Conservation (phyloP, 2,113 vertebrate species). For the Stegastes partitus region DNA sequence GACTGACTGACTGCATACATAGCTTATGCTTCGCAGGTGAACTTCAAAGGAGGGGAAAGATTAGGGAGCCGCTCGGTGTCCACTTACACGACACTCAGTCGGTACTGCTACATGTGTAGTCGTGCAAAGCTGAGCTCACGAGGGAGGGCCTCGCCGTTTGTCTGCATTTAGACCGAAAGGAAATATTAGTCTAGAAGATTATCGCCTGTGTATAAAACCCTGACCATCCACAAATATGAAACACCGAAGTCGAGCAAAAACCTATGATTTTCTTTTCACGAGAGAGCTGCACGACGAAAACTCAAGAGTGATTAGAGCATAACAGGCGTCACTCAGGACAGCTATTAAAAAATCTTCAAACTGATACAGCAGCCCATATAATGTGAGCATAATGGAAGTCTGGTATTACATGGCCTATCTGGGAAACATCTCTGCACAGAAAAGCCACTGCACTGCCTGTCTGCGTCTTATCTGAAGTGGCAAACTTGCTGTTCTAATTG, state of each 20-base stretch:
- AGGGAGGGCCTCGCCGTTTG: not conserved
- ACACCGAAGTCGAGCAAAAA: not conserved
- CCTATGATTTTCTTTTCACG: not conserved
- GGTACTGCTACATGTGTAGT: not conserved
- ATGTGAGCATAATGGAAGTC: constrained; percentile 67
- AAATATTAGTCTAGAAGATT: not conserved
- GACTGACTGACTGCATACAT: constrained; percentile 44
- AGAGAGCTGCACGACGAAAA: constrained; percentile 8
- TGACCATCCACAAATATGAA: not conserved
- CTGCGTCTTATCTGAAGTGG: constrained; percentile 80
- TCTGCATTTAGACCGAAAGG: constrained; percentile 5
- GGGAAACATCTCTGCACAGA: constrained; percentile 63
- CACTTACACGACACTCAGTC: constrained; percentile 31
- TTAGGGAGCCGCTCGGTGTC: constrained; percentile 38
- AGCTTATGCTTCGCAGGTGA: constrained; percentile 57
- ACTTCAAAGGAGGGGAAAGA: constrained; percentile 55
- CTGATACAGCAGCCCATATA: constrained; percentile 60
- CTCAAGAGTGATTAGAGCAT: constrained; percentile 10
- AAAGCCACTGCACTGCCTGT: constrained; percentile 62
- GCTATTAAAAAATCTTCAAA: constrained; percentile 44
- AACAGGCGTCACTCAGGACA: constrained; percentile 37
- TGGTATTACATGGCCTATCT: constrained; percentile 75
- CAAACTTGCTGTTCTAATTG: constrained; percentile 82
- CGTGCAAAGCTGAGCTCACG: constrained; percentile 9
- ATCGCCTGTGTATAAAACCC: not conserved